Conservation (phyloP, 2,888 invertebrate species). For the Dolichopus griseipennis region DNA sequence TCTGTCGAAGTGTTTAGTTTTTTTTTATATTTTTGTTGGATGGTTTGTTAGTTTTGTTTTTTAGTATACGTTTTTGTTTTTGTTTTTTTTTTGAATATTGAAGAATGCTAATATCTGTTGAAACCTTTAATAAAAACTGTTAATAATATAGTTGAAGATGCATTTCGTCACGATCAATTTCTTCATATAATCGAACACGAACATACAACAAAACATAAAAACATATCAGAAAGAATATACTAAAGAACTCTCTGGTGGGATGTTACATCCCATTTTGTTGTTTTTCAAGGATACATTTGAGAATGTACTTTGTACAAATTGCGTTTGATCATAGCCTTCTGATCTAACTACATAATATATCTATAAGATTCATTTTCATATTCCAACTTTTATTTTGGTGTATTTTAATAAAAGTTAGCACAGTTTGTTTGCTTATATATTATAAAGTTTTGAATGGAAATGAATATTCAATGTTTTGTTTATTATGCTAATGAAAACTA, state of each 20-base stretch:
- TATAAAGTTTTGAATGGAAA: no score
- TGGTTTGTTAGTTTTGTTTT: no score
- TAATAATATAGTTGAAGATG: not conserved
- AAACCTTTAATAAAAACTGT: conserved; percentile 7
- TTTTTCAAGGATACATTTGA: not conserved
- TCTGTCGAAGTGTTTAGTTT: no score
- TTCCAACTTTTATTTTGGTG: no score
- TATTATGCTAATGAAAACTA: not conserved
- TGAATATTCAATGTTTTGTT: not conserved
- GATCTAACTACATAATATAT: not conserved
- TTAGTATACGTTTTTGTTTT: no score
- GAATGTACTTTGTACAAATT: not conserved
- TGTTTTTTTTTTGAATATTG: not conserved
- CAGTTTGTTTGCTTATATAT: no score
- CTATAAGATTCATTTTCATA: not conserved
- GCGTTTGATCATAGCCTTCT: not conserved
- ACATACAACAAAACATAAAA: no score
- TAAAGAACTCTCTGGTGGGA: conserved; percentile 3
- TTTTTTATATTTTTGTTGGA: no score
- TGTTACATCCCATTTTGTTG: conserved; percentile 13
- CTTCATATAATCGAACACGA: not conserved
- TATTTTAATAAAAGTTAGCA: no score
- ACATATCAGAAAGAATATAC: no score
- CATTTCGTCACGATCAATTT: conserved; percentile 18
- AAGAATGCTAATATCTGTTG: not conserved